Conservation (phyloP, 2,888 invertebrate species). For the Brenthis hecate region DNA sequence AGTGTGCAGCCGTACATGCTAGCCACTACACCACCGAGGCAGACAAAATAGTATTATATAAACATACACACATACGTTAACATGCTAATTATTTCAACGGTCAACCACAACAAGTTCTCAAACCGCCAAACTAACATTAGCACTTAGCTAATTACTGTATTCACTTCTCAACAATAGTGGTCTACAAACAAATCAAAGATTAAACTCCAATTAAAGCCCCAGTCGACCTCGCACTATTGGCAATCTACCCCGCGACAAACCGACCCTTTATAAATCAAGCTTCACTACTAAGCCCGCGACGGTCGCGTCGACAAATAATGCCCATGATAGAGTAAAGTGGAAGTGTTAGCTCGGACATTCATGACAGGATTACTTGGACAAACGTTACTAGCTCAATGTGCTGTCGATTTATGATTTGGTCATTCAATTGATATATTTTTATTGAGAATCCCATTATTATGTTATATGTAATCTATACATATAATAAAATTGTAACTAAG, state of each 20-base stretch:
- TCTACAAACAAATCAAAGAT: constrained; percentile 47
- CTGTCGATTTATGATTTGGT: background rate
- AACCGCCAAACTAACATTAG: constrained; percentile 12
- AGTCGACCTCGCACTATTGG: constrained; percentile 26
- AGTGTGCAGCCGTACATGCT: too few relatives aligned
- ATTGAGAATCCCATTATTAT: too few relatives aligned
- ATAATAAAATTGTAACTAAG: too few relatives aligned
- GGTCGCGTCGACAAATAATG: constrained; percentile 20
- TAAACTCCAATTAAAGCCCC: constrained; percentile 45
- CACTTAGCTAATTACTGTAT: constrained; percentile 24
- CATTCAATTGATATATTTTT: too few relatives aligned
- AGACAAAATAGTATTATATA: too few relatives aligned
- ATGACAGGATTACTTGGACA: constrained; percentile 1
- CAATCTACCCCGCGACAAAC: constrained; percentile 48
- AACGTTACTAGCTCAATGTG: background rate
- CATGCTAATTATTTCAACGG: background rate
- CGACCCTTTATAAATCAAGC: constrained; percentile 54
- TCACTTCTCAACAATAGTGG: constrained; percentile 28
- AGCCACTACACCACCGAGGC: too few relatives aligned
- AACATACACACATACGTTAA: background rate
- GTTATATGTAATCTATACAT: too few relatives aligned
- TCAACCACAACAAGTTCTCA: background rate
- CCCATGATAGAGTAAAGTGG: background rate
- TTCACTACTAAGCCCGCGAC: constrained; percentile 54
- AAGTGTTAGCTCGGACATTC: constrained; percentile 1